phyloP scores from a whole-genome alignment of 2,797 vertebrate genomes.

The Morelia viridis region DNA sequence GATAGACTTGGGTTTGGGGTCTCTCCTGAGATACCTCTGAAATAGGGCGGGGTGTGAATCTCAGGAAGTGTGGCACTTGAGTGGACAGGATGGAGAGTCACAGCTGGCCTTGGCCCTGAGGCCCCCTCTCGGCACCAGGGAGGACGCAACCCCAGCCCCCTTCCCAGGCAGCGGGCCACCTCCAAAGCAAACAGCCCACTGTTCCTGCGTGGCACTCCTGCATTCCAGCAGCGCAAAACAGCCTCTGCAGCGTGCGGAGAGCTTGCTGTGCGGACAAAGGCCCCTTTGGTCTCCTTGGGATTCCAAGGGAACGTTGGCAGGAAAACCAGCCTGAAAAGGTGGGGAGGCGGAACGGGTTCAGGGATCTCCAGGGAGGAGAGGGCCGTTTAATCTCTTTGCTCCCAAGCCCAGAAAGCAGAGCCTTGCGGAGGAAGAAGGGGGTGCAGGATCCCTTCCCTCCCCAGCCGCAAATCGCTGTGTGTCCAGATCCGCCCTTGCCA shows the following conservation, averaged over 20 bases:
- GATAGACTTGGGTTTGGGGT: background rate
- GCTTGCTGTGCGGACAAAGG: background rate
- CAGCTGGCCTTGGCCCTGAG: background rate
- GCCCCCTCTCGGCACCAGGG: background rate
- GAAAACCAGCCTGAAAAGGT: no score
- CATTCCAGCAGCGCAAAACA: background rate
- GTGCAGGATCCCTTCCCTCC: rapidly evolving
- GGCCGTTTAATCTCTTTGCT: background rate
- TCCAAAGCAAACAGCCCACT: background rate
- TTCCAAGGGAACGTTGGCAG: background rate
- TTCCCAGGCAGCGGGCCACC: background rate
- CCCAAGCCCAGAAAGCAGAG: background rate
- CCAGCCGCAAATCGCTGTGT: background rate
- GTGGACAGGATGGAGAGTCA: no score
- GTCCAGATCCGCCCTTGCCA: background rate
- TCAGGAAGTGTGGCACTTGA: background rate
- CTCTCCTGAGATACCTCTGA: background rate
- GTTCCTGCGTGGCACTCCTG: background rate
- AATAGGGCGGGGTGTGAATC: background rate
- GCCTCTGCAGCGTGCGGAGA: no score
- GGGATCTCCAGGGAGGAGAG: background rate
- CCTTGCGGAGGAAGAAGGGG: background rate
- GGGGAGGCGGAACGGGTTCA: background rate
- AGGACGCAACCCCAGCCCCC: background rate
- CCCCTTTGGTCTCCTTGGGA: background rate